These are phyloP conservation scores for Hirtodrosophila duncani DNA, from an alignment of 2,888 invertebrate genomes.

Conservation along the genomic window DNA sequence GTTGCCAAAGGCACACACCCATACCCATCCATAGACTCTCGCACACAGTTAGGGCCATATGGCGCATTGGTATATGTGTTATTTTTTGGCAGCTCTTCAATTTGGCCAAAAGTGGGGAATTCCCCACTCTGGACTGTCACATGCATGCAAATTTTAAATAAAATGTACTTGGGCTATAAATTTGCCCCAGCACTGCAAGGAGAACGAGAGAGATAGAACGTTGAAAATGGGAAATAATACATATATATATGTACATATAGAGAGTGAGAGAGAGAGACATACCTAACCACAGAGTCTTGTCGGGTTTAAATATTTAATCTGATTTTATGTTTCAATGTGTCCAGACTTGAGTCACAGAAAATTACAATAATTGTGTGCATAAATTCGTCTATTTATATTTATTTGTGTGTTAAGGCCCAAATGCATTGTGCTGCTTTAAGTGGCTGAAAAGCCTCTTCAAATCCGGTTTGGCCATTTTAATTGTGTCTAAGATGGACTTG, in stretches of 20 bases:
- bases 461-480: too few relatives aligned
- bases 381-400: too few relatives aligned
- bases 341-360: slow-evolving; percentile 33
- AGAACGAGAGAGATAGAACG: too few relatives aligned
- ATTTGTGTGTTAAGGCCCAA: too few relatives aligned
- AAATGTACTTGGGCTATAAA: slow-evolving; percentile 67
- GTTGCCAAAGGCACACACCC: slow-evolving; percentile 17
- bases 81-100: slow-evolving; percentile 42
- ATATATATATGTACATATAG: too few relatives aligned
- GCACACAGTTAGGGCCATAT: neutral
- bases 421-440: too few relatives aligned
- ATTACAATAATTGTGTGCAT: slow-evolving; percentile 58
- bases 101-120: too few relatives aligned
- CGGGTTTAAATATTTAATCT: slow-evolving; percentile 68
- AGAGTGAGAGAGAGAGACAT: too few relatives aligned
- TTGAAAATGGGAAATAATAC: too few relatives aligned
- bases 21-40: neutral
- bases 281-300: too few relatives aligned
- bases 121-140: slow-evolving; percentile 36
- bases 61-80: slow-evolving; percentile 8
- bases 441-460: too few relatives aligned
- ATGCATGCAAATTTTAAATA: slow-evolving; percentile 60
- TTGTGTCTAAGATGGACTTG: too few relatives aligned
- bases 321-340: slow-evolving; percentile 64
- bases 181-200: slow-evolving; percentile 46